Evolutionary conservation across 2,113 vertebrate species (phyloP).

Genomic region (Amblyornis subalaris): DNA sequence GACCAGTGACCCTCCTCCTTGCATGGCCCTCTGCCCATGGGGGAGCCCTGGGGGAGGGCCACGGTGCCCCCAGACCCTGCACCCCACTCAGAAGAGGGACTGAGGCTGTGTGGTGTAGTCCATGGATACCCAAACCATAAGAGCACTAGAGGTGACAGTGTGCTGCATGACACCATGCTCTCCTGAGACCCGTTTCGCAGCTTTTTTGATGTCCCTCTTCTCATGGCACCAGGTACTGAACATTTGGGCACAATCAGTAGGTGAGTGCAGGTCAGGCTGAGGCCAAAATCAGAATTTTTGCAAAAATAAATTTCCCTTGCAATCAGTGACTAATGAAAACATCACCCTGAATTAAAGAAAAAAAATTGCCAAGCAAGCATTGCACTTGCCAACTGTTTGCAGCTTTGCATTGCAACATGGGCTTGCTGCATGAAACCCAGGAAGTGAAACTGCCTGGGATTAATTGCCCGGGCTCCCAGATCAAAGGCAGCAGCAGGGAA

Average conservation of each 20-base stretch:
- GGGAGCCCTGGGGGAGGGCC: neutral
- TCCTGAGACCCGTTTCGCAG: neutral
- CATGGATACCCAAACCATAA: rapidly evolving
- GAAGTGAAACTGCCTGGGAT: constrained; percentile 64
- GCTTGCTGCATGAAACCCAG: constrained; percentile 60
- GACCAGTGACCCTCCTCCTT: neutral
- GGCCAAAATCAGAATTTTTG: constrained; percentile 1
- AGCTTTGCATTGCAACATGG: constrained; percentile 60
- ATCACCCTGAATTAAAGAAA: constrained; percentile 1
- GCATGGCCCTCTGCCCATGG: rapidly evolving
- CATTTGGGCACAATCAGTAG: neutral
- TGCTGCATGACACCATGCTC: rapidly evolving
- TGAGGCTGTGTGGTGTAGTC: neutral
- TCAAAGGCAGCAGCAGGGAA: constrained; percentile 43
- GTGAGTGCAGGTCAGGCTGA: neutral
- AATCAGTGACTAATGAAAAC: constrained; percentile 54
- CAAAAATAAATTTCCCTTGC: neutral
- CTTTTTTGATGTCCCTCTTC: neutral
- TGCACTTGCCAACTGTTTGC: constrained; percentile 53
- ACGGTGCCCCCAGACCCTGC: neutral
- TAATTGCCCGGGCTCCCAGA: constrained; percentile 46
- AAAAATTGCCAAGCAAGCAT: constrained; percentile 46
- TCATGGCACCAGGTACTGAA: rapidly evolving
- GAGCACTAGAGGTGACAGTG: neutral
- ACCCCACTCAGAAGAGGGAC: rapidly evolving